Evolutionary conservation across 1,140 invertebrate species (phyloP).

Genomic region (Mactra quadrangularis): DNA sequence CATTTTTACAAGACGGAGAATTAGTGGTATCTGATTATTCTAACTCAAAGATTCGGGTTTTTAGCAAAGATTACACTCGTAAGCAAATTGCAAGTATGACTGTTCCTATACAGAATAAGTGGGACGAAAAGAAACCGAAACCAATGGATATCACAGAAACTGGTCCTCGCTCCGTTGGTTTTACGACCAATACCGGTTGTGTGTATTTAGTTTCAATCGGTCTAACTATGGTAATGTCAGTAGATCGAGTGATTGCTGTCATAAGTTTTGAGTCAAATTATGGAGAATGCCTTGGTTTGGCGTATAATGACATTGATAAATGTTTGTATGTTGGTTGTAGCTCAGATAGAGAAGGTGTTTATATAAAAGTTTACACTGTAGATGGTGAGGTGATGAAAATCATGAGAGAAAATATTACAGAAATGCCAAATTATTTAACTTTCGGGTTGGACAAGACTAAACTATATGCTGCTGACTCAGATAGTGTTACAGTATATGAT

Average conservation of each 20-base stretch:
- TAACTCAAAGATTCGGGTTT: conserved; percentile 48
- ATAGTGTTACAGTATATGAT: conserved; percentile 55
- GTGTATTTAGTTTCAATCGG: conserved; percentile 44
- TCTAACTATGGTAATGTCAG: conserved; percentile 32
- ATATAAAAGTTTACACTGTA: conserved; percentile 41
- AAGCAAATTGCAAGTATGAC: conserved; percentile 37
- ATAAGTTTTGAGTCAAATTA: conserved; percentile 48
- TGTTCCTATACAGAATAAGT: conserved; percentile 50
- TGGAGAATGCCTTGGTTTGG: conserved; percentile 52
- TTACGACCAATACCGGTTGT: conserved; percentile 47
- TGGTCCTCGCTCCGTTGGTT: not conserved
- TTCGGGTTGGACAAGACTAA: conserved; percentile 46
- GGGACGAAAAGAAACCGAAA: conserved; percentile 44
- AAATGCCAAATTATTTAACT: conserved; percentile 40
- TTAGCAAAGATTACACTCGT: conserved; percentile 43
- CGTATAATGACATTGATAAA: conserved; percentile 23
- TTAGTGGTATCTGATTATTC: conserved; percentile 49
- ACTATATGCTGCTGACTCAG: conserved; percentile 36
- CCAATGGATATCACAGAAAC: conserved; percentile 42
- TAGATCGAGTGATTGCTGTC: conserved; percentile 53
- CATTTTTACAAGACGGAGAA: conserved; percentile 54
- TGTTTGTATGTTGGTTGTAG: conserved; percentile 49
- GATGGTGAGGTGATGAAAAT: conserved; percentile 26
- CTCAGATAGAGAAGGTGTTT: conserved; percentile 54
- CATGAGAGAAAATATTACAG: conserved; percentile 11